phyloP scores from a whole-genome alignment of 2,113 vertebrate species.

The Centrocercus urophasianus region DNA sequence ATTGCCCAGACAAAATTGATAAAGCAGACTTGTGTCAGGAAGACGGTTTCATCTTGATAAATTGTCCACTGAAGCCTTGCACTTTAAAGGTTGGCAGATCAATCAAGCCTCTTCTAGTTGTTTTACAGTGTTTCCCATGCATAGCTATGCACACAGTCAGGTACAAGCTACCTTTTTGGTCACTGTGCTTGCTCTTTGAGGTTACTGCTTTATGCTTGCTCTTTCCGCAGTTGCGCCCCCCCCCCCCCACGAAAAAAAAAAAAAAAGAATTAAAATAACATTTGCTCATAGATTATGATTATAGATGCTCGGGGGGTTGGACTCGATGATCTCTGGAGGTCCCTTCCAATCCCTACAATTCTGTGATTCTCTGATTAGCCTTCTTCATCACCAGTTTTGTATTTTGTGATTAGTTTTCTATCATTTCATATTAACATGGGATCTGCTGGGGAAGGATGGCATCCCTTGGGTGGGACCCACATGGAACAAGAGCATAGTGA shows the following conservation, averaged over 20 bases:
- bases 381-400: background rate
- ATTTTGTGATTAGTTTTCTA: background rate
- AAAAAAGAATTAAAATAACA: background rate
- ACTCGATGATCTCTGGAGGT: too few species aligned
- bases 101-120: background rate
- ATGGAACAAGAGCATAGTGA: background rate
- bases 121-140: background rate
- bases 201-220: background rate
- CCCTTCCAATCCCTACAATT: too few species aligned
- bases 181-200: background rate
- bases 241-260: too few species aligned
- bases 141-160: background rate
- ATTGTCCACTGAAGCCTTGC: conserved; percentile 6
- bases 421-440: background rate
- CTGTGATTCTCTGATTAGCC: too few species aligned
- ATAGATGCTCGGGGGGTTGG: too few species aligned
- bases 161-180: background rate
- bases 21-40: background rate
- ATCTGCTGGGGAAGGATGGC: background rate
- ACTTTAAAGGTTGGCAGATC: background rate
- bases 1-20: background rate
- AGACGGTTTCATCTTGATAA: conserved; percentile 32
- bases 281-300: background rate
- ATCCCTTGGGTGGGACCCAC: background rate
- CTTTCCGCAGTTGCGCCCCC: background rate